phyloP scores from a whole-genome alignment of 2,797 vertebrate species.

The Spheniscus humboldti region DNA sequence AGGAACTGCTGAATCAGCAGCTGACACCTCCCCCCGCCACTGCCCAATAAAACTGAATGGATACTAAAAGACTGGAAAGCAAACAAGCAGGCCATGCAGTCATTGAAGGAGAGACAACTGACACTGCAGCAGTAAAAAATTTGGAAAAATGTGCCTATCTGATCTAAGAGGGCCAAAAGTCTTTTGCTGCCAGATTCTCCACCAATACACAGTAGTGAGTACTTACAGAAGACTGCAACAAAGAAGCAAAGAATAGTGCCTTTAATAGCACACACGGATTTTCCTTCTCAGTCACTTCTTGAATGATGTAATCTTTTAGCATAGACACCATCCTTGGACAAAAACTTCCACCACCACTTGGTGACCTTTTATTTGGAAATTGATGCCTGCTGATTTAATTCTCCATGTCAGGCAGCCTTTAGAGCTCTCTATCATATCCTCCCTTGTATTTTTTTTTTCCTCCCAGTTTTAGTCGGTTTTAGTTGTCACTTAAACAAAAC shows the following conservation, averaged over 20 bases:
- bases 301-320: background rate
- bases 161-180: background rate
- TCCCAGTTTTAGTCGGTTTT: background rate
- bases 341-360: background rate
- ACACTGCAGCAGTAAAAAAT: background rate
- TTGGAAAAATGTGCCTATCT: background rate
- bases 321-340: background rate
- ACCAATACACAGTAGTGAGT: background rate
- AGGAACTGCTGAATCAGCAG: background rate
- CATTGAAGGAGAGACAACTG: background rate
- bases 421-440: background rate
- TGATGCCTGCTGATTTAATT: background rate
- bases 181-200: background rate
- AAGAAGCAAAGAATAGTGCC: background rate
- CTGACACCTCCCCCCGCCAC: fast-evolving
- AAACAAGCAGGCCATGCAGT: background rate
- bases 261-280: background rate
- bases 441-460: background rate
- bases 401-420: background rate
- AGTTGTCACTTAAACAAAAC: background rate
- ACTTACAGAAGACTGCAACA: background rate
- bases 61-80: background rate
- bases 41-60: fast-evolving
- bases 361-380: background rate
- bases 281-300: background rate